Evolutionary conservation across 2,888 invertebrate genomes (phyloP), one percentile per base, ranked within the genome.

Genomic region (Seira ritae): DNA sequence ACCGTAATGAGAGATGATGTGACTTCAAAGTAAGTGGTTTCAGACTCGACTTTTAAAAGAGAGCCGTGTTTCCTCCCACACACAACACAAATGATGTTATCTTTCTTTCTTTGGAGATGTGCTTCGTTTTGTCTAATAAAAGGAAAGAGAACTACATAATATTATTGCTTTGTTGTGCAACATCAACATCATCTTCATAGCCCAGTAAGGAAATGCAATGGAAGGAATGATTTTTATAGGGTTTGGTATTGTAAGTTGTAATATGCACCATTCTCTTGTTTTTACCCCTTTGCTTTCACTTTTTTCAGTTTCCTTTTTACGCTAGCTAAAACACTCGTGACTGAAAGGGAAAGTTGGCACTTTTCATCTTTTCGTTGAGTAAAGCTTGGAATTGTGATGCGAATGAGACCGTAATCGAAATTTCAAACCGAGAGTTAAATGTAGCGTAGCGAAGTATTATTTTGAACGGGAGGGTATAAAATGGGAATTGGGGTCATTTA

Each of bases 361-460:
- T 55, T 55, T 55, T 55, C 55, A n/a, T 55, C 55, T 55, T 55
- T 55, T 55, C 55, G n/a, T n/a, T 55, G 6, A 55, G 8, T 31
- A 31, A 31, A 31, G 31, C 31, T 8, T 31, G 8, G 8, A 31
- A 31, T 10, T 31, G 31, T 31, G 31, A 31, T 4, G 31, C 31
- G 31, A 55, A 1, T 55, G 17, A 55, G 12, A 55, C 55, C 55
- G 55, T 55, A 55, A 55, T 55, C 31, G 31, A 4, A 31, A 4
- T 31, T 4, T 31, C 31, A 31, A 31, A 8, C 31, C 31, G 8
- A 4, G 31, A 31, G 31, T 31, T 31, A 4, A 31, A 31, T 31
- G 31, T 31, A 31, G 31, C 31, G 31, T 31, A 8, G 8, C 31
- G 8, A 31, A 31, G 12, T n/a, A 60, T n/a, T 15, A 31, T 31